phyloP scores from a whole-genome alignment of 2,888 invertebrate species.

The Sericinus montela region DNA sequence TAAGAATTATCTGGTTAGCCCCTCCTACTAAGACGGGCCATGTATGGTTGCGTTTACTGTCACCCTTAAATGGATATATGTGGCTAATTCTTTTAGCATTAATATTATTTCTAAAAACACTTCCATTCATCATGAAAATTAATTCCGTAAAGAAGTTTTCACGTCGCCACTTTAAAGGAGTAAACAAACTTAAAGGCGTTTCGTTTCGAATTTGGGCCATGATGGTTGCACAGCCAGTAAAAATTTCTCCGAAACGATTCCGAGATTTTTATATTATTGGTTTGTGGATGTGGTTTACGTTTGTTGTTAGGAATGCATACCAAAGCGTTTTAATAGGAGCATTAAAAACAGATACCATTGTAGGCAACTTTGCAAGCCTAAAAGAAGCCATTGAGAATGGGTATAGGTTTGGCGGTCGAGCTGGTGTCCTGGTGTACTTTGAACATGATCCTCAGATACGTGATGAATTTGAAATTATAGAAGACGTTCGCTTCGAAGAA shows the following conservation, averaged over 20 bases:
- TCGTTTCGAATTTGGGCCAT: conserved; percentile 55
- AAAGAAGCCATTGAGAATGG: conserved; percentile 46
- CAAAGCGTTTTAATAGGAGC: conserved; percentile 61
- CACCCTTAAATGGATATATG: conserved; percentile 54
- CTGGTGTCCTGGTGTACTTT: conserved; percentile 48
- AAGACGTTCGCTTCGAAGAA: conserved; percentile 47
- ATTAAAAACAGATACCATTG: conserved; percentile 47
- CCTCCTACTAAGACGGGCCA: conserved; percentile 48
- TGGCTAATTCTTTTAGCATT: conserved; percentile 50
- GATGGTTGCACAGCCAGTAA: conserved; percentile 52
- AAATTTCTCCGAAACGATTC: conserved; percentile 46
- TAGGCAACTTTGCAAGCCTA: conserved; percentile 47
- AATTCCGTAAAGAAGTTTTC: conserved; percentile 40
- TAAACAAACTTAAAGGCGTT: conserved; percentile 40
- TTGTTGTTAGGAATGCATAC: conserved; percentile 56
- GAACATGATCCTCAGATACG: conserved; percentile 50
- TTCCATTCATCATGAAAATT: conserved; percentile 46
- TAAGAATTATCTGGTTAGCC: conserved; percentile 54
- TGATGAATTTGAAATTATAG: conserved; percentile 42
- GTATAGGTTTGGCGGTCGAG: conserved; percentile 50
- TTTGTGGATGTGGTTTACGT: conserved; percentile 62
- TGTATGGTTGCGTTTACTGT: conserved; percentile 50
- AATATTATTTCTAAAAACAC: conserved; percentile 40
- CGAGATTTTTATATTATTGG: conserved; percentile 56
- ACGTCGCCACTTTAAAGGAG: conserved; percentile 40